Conservation (phyloP, 2,888 invertebrate species). For the Cryptocephalus moraei region DNA sequence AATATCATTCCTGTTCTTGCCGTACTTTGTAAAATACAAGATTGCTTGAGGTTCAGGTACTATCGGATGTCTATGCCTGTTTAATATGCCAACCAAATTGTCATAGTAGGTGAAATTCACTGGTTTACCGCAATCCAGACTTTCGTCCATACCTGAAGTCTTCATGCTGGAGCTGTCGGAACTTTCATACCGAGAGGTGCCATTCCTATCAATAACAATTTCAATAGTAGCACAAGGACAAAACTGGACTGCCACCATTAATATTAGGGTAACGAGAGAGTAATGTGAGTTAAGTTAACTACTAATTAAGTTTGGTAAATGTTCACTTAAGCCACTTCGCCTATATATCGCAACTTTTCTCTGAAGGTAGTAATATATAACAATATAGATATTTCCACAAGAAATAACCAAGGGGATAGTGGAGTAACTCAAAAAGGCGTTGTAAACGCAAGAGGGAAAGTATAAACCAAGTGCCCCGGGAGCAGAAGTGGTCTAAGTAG, state of each 20-base stretch:
- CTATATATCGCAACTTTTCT: no score
- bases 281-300: no score
- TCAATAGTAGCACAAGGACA: not conserved
- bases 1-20: conserved; percentile 45
- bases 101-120: conserved; percentile 86
- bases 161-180: not conserved
- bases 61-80: conserved; percentile 70
- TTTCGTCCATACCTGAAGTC: conserved; percentile 44
- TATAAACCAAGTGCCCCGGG: no score
- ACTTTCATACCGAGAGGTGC: not conserved
- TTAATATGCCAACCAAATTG: conserved; percentile 75
- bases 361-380: no score
- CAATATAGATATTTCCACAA: no score
- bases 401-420: no score
- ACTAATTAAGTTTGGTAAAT: no score
- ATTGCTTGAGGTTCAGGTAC: conserved; percentile 79
- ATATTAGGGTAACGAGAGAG: not conserved
- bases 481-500: no score
- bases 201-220: not conserved
- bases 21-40: conserved; percentile 61
- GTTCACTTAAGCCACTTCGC: no score
- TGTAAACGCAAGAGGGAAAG: no score
- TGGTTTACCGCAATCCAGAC: conserved; percentile 72
- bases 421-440: no score
- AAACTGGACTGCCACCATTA: no score